Evolutionary conservation across 2,888 invertebrate species (phyloP).

Genomic region (Synergus gifuensis): DNA sequence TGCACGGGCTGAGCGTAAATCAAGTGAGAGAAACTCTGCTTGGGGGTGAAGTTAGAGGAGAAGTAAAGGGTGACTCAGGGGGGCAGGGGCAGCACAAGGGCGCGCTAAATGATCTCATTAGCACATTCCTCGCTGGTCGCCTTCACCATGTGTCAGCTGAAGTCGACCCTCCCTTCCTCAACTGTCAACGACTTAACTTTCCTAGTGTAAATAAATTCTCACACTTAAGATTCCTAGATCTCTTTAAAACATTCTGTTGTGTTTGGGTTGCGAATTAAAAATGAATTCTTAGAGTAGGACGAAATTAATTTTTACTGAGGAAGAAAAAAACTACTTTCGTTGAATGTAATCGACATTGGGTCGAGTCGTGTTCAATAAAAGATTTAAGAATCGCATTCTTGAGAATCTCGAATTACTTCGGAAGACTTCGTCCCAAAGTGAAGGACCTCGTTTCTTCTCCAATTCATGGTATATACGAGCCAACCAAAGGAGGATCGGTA

Average conservation of each 20-base stretch:
- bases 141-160: constrained; percentile 72
- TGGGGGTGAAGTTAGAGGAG: constrained; percentile 23
- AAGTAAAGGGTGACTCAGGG: constrained; percentile 12
- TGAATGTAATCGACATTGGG: background rate
- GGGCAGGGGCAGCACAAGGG: constrained; percentile 48
- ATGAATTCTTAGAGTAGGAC: background rate
- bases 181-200: constrained; percentile 65
- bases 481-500: constrained; percentile 47
- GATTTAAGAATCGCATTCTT: constrained; percentile 59
- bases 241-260: background rate
- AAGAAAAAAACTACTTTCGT: constrained; percentile 7
- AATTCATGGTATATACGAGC: constrained; percentile 54
- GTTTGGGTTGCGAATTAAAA: background rate
- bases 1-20: constrained; percentile 46
- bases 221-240: background rate
- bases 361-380: constrained; percentile 47
- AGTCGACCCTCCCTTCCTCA: constrained; percentile 60
- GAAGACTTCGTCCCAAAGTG: constrained; percentile 51
- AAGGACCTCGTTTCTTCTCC: constrained; percentile 53
- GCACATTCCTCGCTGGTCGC: constrained; percentile 73
- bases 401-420: constrained; percentile 55
- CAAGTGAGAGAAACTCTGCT: constrained; percentile 37
- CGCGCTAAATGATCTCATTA: constrained; percentile 77
- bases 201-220: constrained; percentile 68
- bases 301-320: constrained; percentile 9